These are phyloP conservation scores for Anableps anableps DNA, from an alignment of 2,797 vertebrate genomes.

Conservation along the genomic window DNA sequence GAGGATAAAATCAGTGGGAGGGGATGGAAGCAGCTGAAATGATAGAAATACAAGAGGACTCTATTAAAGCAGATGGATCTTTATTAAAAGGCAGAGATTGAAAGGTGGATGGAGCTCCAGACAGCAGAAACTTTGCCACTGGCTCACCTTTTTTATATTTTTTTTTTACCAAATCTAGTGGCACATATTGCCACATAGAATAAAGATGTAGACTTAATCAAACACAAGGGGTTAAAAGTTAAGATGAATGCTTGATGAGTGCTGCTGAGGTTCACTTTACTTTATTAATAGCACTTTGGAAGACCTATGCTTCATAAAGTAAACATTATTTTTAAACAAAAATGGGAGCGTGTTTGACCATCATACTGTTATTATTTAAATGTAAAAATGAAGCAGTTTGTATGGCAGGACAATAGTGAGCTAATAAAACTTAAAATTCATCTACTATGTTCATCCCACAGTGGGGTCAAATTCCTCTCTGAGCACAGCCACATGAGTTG, in stretches of 20 bases:
- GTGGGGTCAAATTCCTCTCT: conserved; percentile 20
- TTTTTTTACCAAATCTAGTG: conserved; percentile 46
- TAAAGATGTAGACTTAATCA: conserved; percentile 38
- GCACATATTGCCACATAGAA: conserved; percentile 37
- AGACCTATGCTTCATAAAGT: conserved; percentile 18
- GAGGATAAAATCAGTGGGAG: conserved; percentile 58
- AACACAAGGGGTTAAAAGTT: conserved; percentile 31
- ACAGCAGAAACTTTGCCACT: conserved; percentile 42
- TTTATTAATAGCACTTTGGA: neutral
- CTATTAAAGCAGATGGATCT: conserved; percentile 61
- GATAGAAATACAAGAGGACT: conserved; percentile 62
- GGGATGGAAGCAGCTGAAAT: conserved; percentile 64
- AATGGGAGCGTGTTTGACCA: conserved; percentile 32
- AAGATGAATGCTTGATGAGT: conserved; percentile 40
- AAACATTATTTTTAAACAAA: conserved; percentile 20
- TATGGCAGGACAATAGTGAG: conserved; percentile 28
- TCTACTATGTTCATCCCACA: conserved; percentile 32
- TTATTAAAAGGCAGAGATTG: conserved; percentile 69
- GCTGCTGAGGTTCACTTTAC: conserved; percentile 15
- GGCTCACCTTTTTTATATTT: conserved; percentile 28
- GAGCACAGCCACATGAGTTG: conserved; percentile 20
- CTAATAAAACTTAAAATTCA: conserved; percentile 45
- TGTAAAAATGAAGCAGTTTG: conserved; percentile 43
- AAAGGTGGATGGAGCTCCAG: conserved; percentile 20
- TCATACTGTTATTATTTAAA: conserved; percentile 29